Evolutionary conservation across 2,888 invertebrate genomes (phyloP), one percentile per base, ranked within the genome.

Genomic region (Athalia rosae): DNA sequence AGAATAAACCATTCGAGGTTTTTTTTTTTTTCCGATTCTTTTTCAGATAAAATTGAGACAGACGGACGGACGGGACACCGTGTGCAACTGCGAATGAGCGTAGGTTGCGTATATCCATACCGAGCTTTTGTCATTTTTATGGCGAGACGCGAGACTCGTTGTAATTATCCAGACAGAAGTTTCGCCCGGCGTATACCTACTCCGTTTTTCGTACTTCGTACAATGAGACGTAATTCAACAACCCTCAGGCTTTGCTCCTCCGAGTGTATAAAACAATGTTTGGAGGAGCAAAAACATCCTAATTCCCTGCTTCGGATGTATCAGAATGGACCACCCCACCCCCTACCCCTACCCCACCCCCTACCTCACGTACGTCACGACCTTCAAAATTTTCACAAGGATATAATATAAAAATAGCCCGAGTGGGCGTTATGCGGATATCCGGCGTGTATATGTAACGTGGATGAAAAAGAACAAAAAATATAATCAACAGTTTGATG

Each of bases 191-290:
- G 9, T n/a, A n/a, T n/a, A n/a, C n/a, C n/a, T n/a, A n/a, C n/a
- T n/a, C n/a, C n/a, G n/a, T n/a, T n/a, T 53, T 53, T n/a, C 9
- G 9, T 67, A 67, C 50, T 67, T 53, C 53, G 11, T 28, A 28
- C 53, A 64, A 64, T 53, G 53, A 67, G 53, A 53, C 53, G 13
- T 67, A 67, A 67, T 67, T 67, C 67, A 67, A 67, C 67, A 67
- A 50, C 67, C 67, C 67, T 67, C 15, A 15, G 67, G n/a, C 53
- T n/a, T 50, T 15, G 67, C 67, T 67, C 53, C 53, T 15, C 50
- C 28, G 45, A 45, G 53, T 50, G 53, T 50, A 28, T 28, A 28
- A 28, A 67, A 67, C 53, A 67, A 67, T 48, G 53, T 53, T 53
- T 67, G 53, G 8, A 4, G 4, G 67, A 28, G 53, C 67, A 53